phyloP scores from a whole-genome alignment of 1,140 invertebrate genomes.

The Drosophila arizonae region DNA sequence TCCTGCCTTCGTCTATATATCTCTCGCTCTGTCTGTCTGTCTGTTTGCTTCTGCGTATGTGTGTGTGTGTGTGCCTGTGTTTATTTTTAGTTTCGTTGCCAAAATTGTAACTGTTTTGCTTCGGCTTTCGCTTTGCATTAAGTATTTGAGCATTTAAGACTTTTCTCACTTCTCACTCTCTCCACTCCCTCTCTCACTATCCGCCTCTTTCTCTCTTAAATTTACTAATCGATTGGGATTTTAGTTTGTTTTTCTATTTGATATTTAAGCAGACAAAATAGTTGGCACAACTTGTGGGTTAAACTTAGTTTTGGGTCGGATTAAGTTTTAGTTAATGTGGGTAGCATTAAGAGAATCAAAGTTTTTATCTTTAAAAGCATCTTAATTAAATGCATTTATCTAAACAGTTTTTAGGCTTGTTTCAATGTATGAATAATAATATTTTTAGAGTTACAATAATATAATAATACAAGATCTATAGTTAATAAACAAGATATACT shows the following conservation, averaged over 20 bases:
- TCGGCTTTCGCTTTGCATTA: slow-evolving; percentile 18
- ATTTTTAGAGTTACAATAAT: too few species aligned
- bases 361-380: not conserved
- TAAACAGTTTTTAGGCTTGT: too few species aligned
- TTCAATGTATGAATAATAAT: too few species aligned
- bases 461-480: too few species aligned
- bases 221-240: slow-evolving; percentile 35
- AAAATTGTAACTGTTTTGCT: slow-evolving; percentile 44
- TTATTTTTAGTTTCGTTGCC: slow-evolving; percentile 55
- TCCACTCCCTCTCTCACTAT: not conserved
- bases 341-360: not conserved
- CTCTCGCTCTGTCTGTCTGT: slow-evolving; percentile 1
- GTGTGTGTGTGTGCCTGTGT: slow-evolving; percentile 36
- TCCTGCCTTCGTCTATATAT: slow-evolving; percentile 32
- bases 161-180: not conserved
- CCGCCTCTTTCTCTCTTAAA: slow-evolving; percentile 13
- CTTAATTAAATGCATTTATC: too few species aligned
- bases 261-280: not conserved
- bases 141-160: slow-evolving; percentile 42
- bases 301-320: not conserved
- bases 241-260: not conserved
- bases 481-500: too few species aligned
- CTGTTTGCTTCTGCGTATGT: slow-evolving; percentile 35
- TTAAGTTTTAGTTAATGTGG: not conserved
- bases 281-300: not conserved